These are phyloP conservation scores for Nezara viridula DNA, from an alignment of 2,888 invertebrate genomes.

Conservation along the genomic window DNA sequence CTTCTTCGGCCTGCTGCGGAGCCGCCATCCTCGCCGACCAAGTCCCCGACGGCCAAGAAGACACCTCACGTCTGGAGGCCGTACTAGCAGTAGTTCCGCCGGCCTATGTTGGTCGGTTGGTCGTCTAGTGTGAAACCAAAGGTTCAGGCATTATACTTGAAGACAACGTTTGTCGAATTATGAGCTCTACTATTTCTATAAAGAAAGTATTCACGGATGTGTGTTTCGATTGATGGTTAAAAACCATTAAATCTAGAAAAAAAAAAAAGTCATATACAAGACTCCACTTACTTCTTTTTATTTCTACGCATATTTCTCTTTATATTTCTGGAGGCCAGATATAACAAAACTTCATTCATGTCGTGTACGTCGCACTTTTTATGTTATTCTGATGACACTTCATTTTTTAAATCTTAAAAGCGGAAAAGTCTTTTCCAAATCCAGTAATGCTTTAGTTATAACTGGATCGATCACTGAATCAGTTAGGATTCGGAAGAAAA, in stretches of 20 bases:
- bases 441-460: too few relatives aligned
- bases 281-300: too few relatives aligned
- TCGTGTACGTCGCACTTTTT: too few relatives aligned
- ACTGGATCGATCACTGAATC: too few relatives aligned
- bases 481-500: too few relatives aligned
- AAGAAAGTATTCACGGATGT: background rate
- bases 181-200: background rate
- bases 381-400: too few relatives aligned
- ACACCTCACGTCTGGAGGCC: constrained; percentile 81
- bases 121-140: background rate
- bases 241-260: background rate
- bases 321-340: background rate
- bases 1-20: constrained; percentile 62
- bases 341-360: background rate
- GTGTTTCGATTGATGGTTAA: background rate
- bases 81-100: constrained; percentile 71
- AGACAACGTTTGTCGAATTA: background rate
- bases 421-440: too few relatives aligned
- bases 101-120: background rate
- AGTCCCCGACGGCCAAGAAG: constrained; percentile 61
- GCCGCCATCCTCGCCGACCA: constrained; percentile 63
- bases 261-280: too few relatives aligned
- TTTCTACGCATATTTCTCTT: too few relatives aligned
- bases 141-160: background rate
- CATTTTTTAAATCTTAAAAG: too few relatives aligned